Base-by-base conservation (phyloP, 2,797 vertebrate species). In the Xenopus petersii region DNA sequence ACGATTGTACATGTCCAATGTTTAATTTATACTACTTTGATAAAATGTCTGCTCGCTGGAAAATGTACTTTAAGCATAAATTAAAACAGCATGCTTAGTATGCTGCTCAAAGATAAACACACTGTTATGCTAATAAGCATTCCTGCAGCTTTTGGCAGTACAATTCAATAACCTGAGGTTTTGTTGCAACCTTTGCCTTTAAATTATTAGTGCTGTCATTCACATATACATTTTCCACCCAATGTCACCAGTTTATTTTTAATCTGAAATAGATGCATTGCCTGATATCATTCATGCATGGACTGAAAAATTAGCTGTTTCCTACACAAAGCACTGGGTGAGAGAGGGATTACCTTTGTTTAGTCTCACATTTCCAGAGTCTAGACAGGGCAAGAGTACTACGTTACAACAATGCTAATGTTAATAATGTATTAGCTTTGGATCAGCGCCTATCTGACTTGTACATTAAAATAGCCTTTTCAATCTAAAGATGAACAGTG, bases 401-500 rank as follows among this genome's bases (percentile, higher is more conserved):
- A 72, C 75, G 73, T 81, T 82, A 9, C 72, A 83, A 82, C 54
- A 81, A 83, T 80, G 48, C 1, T 79, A 49, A 70, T 71, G 81
- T 81, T 81, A 85, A 86, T 86, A 85, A 80, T 60, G 64, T 9
- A 80, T 83, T 81, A 16, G 62, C 82, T 77, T 75, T 80, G 15
- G 54, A 79, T 67, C 78, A 70, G 75, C 79, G 72, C 54, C 55
- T 49, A 64, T 65, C 3, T 55, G 71, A 62, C 80, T 86, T 77
- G 60, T 75, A 74, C 64, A 82, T 73, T 60, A 79, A 71, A 83
- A 68, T 48, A 81, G 71, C 6, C 9, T 1, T 63, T 10, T 78
- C 64, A 73, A 74, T 67, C 21, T 71, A 73, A 47, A 2, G 1
- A 16, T 46, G 30, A 55, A 70, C 54, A 70, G 68, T 64, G 13